Evolutionary conservation across 2,888 invertebrate genomes (phyloP), one percentile per base, ranked within the genome.

Genomic region (Polydrusus pterygomalis): DNA sequence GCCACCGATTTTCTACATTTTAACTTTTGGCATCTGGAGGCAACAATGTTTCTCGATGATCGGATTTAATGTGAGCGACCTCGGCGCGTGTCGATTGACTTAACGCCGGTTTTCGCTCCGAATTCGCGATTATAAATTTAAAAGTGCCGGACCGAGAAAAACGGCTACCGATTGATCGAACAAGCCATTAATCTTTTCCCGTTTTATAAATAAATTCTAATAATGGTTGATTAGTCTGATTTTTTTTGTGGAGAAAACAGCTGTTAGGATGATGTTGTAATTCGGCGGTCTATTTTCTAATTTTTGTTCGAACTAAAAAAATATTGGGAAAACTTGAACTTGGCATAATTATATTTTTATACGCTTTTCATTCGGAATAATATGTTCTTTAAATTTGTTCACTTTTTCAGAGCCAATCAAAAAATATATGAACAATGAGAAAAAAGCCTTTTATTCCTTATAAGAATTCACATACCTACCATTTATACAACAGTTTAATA

Each of bases 31-130:
- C n/a, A n/a, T 56, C 13, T n/a, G 30, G 34, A 13, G 47, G 45
- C 25, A 45, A 67, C 51, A 38, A 34, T 67, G 40, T 51, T 65
- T 54, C 30, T 65, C 65, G 25, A 56, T 56, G 54, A n/a, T 65
- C 49, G 7, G 49, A 38, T 34, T 49, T 13, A 47, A 64, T 30
- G 34, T 49, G 11, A 30, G 38, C 67, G 54, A 54, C 67, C 67
- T 67, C 54, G 67, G 18, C 67, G 51, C 67, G 67, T 67, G 67
- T 54, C 67, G 67, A 67, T 51, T 67, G 54, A 67, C 67, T 67
- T 67, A 25, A 67, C 67, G 67, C 54, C 38, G 67, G 54, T 67
- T 67, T 54, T 67, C 38, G 67, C 13, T 54, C 40, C 38, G 67
- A 54, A 67, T 67, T 67, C 54, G 51, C 67, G 13, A 67, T 54